Evolutionary conservation across 2,797 vertebrate species (phyloP), one percentile per base, ranked within the genome.

Genomic region (Lagorchestes hirsutus): DNA sequence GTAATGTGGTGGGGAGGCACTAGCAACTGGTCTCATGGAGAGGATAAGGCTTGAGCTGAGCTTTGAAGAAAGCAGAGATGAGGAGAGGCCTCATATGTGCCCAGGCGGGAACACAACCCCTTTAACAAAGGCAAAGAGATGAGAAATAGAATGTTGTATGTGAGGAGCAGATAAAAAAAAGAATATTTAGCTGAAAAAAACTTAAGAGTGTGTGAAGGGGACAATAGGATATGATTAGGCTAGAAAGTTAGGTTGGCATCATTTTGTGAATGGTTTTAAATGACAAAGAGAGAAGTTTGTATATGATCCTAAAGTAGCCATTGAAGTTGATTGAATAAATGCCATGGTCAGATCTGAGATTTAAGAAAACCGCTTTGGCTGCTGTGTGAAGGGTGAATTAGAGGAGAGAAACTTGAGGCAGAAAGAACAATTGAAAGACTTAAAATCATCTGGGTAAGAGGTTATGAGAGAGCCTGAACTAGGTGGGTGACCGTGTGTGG

Each of bases 131-230:
- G 40, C 74, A 87, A 87, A 46, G n/a, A 46, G 16, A 82, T 82
- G 28, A 67, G n/a, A 40, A 74, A 82, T 46, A 82, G 22, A 40
- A 82, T 46, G 40, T 87, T 46, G 9, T 87, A 11, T 87, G 40
- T 87, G 22, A 54, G 31, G 50, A 56, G 11, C 40, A 46, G 31
- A 0, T 28, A 87, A 16, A 31, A 5, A 93, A 22, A 58, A 40
- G 40, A 40, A 59, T 11, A 55, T n/a, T 91, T 95, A 93, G 95
- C 96, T 90, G 54, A 54, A 67, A 56, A 58, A 67, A 67, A 54
- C 54, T 57, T 58, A 14, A 46, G 13, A 92, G 46, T 91, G 0
- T 54, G 28, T 94, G 54, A 12, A 3, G 92, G 16, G 93, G 54
- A 58, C 31, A 91, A 54, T 14, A 52, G 31, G 29, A n/a, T 92